A percentile compares a stretch with the other conserved stretches of the same genome.
phyloP scores from a whole-genome alignment of 1,140 invertebrate genomes.

The Zaprionus kolodkinae region DNA sequence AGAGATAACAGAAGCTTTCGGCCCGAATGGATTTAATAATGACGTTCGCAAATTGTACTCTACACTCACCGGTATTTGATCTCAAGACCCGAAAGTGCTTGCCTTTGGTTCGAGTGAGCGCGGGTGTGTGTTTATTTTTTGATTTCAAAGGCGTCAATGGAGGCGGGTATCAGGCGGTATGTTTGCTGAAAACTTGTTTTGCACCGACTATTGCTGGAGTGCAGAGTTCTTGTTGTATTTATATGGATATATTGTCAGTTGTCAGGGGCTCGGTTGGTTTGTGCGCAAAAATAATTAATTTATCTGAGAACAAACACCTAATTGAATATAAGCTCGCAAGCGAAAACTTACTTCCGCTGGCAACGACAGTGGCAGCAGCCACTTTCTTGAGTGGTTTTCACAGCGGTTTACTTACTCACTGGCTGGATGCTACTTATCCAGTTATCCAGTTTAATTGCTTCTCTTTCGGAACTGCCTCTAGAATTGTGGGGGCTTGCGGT shows the following conservation, averaged over 20 bases:
- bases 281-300: slow-evolving; percentile 68
- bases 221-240: slow-evolving; percentile 80
- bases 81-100: slow-evolving; percentile 39
- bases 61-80: slow-evolving; percentile 66
- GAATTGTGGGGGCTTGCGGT: not conserved
- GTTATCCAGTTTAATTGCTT: slow-evolving; percentile 77
- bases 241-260: slow-evolving; percentile 57
- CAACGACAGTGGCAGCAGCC: slow-evolving; percentile 24
- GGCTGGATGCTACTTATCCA: slow-evolving; percentile 71
- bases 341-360: slow-evolving; percentile 72
- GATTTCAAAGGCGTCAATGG: slow-evolving; percentile 25
- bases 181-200: slow-evolving; percentile 77
- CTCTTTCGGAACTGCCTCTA: slow-evolving; percentile 46
- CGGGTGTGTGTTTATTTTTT: slow-evolving; percentile 31
- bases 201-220: slow-evolving; percentile 52
- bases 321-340: slow-evolving; percentile 64
- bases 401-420: slow-evolving; percentile 41
- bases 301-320: slow-evolving; percentile 69
- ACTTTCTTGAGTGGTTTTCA: slow-evolving; percentile 74
- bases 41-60: slow-evolving; percentile 57
- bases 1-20: slow-evolving; percentile 27
- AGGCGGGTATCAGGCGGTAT: too few species aligned
- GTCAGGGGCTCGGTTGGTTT: slow-evolving; percentile 27
- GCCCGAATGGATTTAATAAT: slow-evolving; percentile 51
- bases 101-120: not conserved